Conservation (phyloP, 2,113 vertebrate species). For the Cochlearius cochlearius region DNA sequence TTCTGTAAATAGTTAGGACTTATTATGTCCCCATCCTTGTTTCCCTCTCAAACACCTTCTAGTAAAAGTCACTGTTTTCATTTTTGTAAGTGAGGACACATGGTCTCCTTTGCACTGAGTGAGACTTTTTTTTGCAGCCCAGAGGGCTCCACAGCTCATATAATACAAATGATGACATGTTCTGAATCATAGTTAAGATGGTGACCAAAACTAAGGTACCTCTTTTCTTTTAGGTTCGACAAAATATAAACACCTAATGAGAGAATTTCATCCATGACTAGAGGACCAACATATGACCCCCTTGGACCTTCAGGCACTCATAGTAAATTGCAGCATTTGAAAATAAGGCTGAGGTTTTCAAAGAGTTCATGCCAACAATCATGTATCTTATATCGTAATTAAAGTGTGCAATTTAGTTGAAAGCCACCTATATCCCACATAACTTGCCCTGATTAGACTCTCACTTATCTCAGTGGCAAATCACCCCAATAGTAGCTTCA, state of each 20-base stretch:
- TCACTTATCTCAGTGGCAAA: background rate
- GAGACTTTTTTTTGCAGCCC: background rate
- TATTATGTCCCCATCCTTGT: background rate
- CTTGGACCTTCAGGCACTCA: background rate
- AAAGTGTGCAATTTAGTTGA: background rate
- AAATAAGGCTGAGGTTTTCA: background rate
- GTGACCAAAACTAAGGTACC: background rate
- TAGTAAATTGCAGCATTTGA: background rate
- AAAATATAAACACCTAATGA: background rate
- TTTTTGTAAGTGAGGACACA: background rate
- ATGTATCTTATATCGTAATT: background rate
- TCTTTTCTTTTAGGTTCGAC: background rate
- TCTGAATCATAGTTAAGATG: background rate
- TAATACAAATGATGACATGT: rapidly evolving
- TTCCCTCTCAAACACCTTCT: background rate
- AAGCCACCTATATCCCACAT: background rate
- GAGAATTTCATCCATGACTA: background rate
- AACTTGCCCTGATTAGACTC: background rate
- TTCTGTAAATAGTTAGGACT: background rate
- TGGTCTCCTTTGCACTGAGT: background rate
- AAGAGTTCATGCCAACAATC: background rate
- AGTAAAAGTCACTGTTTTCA: background rate
- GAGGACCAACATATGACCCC: background rate
- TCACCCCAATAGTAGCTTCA: background rate
- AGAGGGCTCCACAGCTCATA: background rate